Evolutionary conservation across 1,140 invertebrate genomes (phyloP).

Genomic region (Centruroides sculpturatus): DNA sequence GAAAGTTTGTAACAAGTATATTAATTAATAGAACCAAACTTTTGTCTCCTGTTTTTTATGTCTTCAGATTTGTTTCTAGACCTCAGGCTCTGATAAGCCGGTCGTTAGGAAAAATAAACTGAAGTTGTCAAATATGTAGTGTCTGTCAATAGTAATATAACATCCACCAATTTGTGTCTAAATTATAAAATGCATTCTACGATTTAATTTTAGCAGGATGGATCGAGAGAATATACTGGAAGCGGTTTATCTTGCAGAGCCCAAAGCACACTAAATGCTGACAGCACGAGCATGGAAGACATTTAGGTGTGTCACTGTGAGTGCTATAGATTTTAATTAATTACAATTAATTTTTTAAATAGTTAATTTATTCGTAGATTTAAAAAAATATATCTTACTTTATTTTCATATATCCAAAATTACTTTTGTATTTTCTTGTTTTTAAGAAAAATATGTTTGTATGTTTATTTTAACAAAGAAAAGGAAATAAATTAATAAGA

Average conservation of each 20-base stretch:
- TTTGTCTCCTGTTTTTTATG: conserved; percentile 24
- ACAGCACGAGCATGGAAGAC: conserved; percentile 63
- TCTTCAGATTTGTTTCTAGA: conserved; percentile 65
- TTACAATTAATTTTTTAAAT: no score
- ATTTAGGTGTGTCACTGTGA: conserved; percentile 77
- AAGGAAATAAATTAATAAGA: no score
- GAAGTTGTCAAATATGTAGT: conserved; percentile 1
- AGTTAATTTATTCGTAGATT: no score
- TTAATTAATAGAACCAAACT: no score
- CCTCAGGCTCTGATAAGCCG: conserved; percentile 70
- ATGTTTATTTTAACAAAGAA: no score
- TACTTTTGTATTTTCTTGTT: no score
- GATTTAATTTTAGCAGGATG: no score
- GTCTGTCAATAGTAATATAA: neutral
- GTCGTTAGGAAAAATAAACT: conserved; percentile 58
- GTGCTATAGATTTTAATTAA: conserved; percentile 27
- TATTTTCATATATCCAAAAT: no score
- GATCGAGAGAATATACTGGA: conserved; percentile 1
- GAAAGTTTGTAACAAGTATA: no score
- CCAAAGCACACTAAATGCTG: conserved; percentile 51
- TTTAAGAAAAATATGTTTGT: no score
- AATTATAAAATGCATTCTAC: no score
- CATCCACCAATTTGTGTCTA: neutral
- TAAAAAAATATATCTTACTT: no score
- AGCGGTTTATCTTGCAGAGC: conserved; percentile 65